phyloP scores from a whole-genome alignment of 2,888 invertebrate species.

The Melinaea menophilus region DNA sequence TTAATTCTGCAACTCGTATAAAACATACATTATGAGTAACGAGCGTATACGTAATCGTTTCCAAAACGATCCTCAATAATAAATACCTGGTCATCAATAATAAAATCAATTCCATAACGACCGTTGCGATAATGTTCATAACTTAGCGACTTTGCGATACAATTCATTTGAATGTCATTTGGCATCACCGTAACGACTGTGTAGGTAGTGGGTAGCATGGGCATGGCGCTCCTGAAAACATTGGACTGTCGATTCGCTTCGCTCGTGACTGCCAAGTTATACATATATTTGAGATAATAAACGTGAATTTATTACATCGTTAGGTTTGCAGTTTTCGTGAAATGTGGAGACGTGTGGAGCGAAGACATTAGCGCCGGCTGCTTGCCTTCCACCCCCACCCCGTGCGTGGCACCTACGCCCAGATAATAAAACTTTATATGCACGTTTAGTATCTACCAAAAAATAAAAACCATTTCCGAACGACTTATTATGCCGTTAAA shows the following conservation, averaged over 20 bases:
- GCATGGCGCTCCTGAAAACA: constrained; percentile 46
- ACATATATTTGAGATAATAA: constrained; percentile 72
- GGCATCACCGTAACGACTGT: constrained; percentile 2
- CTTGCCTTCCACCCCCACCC: constrained; percentile 34
- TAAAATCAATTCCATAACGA: constrained; percentile 57
- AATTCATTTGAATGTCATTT: constrained; percentile 14
- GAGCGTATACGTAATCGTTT: constrained; percentile 37
- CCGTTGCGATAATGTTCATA: constrained; percentile 59
- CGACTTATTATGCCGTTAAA: constrained; percentile 36
- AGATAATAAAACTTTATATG: constrained; percentile 36
- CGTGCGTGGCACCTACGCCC: constrained; percentile 32
- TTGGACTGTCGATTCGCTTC: constrained; percentile 63
- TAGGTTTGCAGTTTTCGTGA: constrained; percentile 74
- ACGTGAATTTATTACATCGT: constrained; percentile 72
- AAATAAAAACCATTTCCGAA: constrained; percentile 36
- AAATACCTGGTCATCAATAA: constrained; percentile 58
- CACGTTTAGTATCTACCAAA: constrained; percentile 38
- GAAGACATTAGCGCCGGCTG: constrained; percentile 59
- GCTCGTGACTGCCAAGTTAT: constrained; percentile 60
- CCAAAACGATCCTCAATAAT: constrained; percentile 46
- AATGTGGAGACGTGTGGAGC: constrained; percentile 66
- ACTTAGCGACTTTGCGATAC: constrained; percentile 45
- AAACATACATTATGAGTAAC: constrained; percentile 29
- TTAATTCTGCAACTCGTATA: constrained; percentile 8
- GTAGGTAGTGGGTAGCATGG: not conserved